These are phyloP conservation scores for Diarsia mendica DNA, from an alignment of 2,888 invertebrate genomes.

Conservation along the genomic window DNA sequence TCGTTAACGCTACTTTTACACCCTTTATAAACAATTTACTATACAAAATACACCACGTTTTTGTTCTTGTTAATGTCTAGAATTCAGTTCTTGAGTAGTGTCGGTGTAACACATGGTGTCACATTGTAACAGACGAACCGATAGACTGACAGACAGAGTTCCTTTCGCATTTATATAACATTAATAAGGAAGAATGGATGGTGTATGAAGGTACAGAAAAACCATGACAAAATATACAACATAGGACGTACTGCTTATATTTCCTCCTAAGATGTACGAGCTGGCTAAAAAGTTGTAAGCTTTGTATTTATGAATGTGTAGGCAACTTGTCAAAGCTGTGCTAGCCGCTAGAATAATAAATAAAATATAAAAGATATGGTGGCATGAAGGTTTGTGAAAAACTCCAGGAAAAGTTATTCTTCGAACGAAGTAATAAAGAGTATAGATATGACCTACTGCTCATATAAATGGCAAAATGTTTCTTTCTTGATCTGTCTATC, in stretches of 20 bases:
- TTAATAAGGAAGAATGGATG: background rate
- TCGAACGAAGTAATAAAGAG: background rate
- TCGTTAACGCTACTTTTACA: too few relatives aligned
- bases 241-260: background rate
- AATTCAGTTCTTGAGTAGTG: too few relatives aligned
- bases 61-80: too few relatives aligned
- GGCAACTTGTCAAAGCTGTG: slow-evolving; percentile 26
- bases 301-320: slow-evolving; percentile 14
- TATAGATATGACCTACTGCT: background rate
- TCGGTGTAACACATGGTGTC: too few relatives aligned
- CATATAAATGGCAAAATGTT: too few relatives aligned
- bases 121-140: background rate
- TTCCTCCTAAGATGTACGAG: slow-evolving; percentile 4
- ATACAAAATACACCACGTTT: too few relatives aligned
- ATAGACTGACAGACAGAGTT: background rate
- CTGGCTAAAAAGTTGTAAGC: slow-evolving; percentile 42
- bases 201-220: background rate
- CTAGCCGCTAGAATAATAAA: slow-evolving; percentile 13
- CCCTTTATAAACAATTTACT: too few relatives aligned
- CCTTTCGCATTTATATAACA: background rate
- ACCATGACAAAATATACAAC: background rate
- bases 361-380: background rate
- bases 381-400: background rate
- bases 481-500: too few relatives aligned
- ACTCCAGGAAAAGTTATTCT: background rate